Evolutionary conservation across 1,140 invertebrate species (phyloP).

Genomic region (Archivesica marissinica): DNA sequence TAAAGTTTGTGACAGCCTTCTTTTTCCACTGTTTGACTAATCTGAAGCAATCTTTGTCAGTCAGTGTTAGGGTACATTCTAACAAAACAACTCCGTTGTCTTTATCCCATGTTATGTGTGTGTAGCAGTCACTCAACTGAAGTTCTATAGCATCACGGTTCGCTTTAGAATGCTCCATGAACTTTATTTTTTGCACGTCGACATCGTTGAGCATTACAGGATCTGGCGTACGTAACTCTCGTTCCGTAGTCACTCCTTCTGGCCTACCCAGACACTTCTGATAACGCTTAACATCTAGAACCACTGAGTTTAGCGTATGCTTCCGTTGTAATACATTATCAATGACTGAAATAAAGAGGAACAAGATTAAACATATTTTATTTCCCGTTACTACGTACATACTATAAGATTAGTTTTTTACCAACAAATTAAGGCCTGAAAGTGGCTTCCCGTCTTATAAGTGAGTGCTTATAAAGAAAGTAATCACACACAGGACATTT

Average conservation of each 20-base stretch:
- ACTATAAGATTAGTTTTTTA: no score
- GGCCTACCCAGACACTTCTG: constrained; percentile 57
- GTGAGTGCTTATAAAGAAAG: no score
- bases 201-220: not conserved
- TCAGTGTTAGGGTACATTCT: constrained; percentile 21
- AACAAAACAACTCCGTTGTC: not conserved
- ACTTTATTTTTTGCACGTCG: constrained; percentile 32
- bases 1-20: not conserved
- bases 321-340: constrained; percentile 40
- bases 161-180: constrained; percentile 15
- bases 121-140: constrained; percentile 11
- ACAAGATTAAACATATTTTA: no score
- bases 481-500: no score
- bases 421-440: no score
- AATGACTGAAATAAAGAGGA: constrained; percentile 58
- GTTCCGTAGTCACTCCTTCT: constrained; percentile 39
- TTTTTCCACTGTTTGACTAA: constrained; percentile 43
- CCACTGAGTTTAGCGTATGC: constrained; percentile 39
- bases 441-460: no score
- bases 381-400: no score
- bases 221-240: constrained; percentile 11
- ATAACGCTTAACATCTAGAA: constrained; percentile 54
- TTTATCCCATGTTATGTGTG: not conserved
- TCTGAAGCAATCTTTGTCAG: constrained; percentile 26
- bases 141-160: constrained; percentile 14